Percentiles rank a stretch among this genome's conserved stretches.
Conservation (phyloP, 2,888 invertebrate species). For the Athalia cordata region DNA sequence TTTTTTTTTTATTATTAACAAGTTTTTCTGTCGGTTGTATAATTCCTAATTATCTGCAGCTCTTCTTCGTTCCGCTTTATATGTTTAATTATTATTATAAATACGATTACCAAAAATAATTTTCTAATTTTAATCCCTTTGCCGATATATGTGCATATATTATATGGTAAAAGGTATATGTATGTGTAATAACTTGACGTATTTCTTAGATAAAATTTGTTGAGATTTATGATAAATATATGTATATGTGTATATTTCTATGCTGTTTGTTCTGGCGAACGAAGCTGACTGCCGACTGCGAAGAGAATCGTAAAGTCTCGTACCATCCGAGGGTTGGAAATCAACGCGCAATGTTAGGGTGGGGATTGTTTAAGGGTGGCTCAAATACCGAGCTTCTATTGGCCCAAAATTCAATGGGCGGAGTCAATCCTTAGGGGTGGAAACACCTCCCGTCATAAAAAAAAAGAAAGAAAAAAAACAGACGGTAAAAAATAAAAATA, state of each 20-base stretch:
- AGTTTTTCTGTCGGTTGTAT: no score
- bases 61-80: no score
- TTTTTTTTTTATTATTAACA: no score
- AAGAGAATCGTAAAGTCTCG: slow-evolving; percentile 10
- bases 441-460: slow-evolving; percentile 24
- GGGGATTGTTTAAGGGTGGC: slow-evolving; percentile 37
- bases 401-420: slow-evolving; percentile 26
- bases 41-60: no score
- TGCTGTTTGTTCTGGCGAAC: slow-evolving; percentile 22
- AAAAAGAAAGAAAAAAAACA: slow-evolving; percentile 6
- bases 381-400: slow-evolving; percentile 1
- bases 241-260: background rate
- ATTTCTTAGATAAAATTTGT: no score
- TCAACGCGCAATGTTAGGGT: slow-evolving; percentile 14
- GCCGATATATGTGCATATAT: no score
- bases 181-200: no score
- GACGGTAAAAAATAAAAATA: background rate
- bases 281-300: slow-evolving; percentile 37
- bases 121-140: no score
- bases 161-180: no score
- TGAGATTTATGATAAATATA: background rate
- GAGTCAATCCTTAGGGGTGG: background rate
- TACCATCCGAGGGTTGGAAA: slow-evolving; percentile 21
- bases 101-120: no score
- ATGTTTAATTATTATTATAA: no score